Conservation (phyloP, 2,888 invertebrate species). For the Cosmia trapezina region DNA sequence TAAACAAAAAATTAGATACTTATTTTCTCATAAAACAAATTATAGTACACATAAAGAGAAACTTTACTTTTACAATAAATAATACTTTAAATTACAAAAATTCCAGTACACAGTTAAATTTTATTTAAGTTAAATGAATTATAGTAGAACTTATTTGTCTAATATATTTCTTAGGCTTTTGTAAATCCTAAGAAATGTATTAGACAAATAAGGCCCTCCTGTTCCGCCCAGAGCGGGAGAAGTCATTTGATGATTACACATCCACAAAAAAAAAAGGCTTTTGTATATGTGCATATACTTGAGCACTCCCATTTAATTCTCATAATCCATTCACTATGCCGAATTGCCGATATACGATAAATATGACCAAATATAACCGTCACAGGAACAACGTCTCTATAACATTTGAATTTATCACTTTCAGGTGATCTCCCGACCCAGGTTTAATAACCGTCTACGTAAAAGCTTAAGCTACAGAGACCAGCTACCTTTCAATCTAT, state of each 20-base stretch:
- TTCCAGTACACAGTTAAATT: not conserved
- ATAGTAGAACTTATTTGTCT: not conserved
- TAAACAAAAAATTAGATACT: not conserved
- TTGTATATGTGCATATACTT: not conserved
- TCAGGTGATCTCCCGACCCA: not conserved
- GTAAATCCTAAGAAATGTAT: too few relatives aligned
- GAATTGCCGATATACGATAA: too few relatives aligned
- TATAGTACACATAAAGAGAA: not conserved
- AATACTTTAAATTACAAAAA: not conserved
- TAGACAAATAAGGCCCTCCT: too few relatives aligned
- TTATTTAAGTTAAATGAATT: not conserved
- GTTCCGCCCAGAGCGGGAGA: too few relatives aligned
- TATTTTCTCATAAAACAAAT: not conserved
- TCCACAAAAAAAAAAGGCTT: too few relatives aligned
- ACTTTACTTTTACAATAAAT: not conserved
- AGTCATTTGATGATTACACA: too few relatives aligned
- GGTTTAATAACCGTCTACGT: not conserved
- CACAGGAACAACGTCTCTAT: not conserved
- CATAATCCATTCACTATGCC: not conserved
- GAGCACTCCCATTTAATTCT: not conserved
- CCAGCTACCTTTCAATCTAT: conserved; percentile 41
- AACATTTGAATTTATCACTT: conserved; percentile 9
- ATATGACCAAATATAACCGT: not conserved
- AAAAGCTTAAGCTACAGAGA: conserved; percentile 14
- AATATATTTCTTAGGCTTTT: not conserved